Evolutionary conservation across 2,888 invertebrate genomes (phyloP), one percentile per base, ranked within the genome.

Genomic region (Cyrtodaria siliqua): DNA sequence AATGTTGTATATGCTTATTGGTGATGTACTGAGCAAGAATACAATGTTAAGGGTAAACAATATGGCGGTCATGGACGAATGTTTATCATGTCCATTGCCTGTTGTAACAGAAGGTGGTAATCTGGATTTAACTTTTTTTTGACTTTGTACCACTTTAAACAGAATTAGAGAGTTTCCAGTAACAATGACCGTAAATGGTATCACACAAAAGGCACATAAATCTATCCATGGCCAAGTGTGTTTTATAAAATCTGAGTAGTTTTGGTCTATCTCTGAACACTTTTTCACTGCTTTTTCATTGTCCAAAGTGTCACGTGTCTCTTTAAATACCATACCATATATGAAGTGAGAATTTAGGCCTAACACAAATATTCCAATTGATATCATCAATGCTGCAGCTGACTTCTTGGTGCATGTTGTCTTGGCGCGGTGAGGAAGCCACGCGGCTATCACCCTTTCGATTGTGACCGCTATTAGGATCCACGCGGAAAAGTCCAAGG

Each of bases 141-240:
- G 72, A 6, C 82, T 87, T 26, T 76, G 33, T 4, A 84, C 24
- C 4, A 88, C 82, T 70, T 84, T 86, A 4, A 80, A 57, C 3
- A 88, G 68, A 56, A 90, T 90, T 42, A 83, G 79, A 9, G 77
- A 27, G 73, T 90, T 91, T 12, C 87, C 89, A 24, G 83, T 56
- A 12, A 89, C 66, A 27, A 91, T 78, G 18, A 90, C 67, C 24
- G 74, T 9, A 23, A 86, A 87, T 0, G 91, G 91, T 16, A 90
- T 56, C 9, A 87, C 56, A 55, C 84, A 86, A 71, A 84, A 89
- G 8, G 83, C 68, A 47, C 81, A 73, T n/a, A 89, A 73, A 75
- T 91, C 91, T 27, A 91, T 83, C 87, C 88, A 90, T 9, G 88
- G 86, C 89, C 90, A 91, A 14, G 79, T 59, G 2, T 72, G 20